Conservation (phyloP, 1,140 invertebrate genomes). For the Drosophila lacteicornis region DNA sequence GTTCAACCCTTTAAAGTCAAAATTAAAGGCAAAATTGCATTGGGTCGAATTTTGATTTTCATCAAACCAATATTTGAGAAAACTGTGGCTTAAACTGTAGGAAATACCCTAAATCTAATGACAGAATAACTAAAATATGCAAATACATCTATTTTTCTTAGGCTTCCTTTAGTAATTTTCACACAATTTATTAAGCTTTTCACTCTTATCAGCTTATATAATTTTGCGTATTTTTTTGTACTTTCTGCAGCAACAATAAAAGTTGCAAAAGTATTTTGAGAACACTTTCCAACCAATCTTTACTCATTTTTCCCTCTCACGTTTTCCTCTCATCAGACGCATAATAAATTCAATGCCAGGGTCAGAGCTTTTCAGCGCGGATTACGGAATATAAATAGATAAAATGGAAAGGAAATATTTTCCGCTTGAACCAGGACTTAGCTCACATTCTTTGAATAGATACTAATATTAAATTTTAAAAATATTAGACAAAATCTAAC, state of each 20-base stretch:
- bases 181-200: too few relatives aligned
- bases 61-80: neutral
- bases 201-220: neutral
- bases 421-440: neutral
- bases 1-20: conserved; percentile 1
- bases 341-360: conserved; percentile 21
- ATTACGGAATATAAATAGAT: conserved; percentile 35
- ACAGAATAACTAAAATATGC: too few relatives aligned
- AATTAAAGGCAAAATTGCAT: neutral
- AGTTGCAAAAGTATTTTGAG: conserved; percentile 4
- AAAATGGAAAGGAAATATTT: conserved; percentile 2
- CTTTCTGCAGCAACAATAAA: neutral
- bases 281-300: too few relatives aligned
- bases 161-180: too few relatives aligned
- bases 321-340: neutral
- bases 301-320: neutral
- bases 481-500: too few relatives aligned
- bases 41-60: neutral
- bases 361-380: conserved; percentile 14
- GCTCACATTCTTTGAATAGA: conserved; percentile 19
- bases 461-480: conserved; percentile 18
- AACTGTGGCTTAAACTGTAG: neutral
- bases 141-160: too few relatives aligned
- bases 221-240: neutral
- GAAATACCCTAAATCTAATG: too few relatives aligned